These are phyloP conservation scores for Drosophila emarginata DNA, from an alignment of 2,888 invertebrate genomes.

Conservation along the genomic window DNA sequence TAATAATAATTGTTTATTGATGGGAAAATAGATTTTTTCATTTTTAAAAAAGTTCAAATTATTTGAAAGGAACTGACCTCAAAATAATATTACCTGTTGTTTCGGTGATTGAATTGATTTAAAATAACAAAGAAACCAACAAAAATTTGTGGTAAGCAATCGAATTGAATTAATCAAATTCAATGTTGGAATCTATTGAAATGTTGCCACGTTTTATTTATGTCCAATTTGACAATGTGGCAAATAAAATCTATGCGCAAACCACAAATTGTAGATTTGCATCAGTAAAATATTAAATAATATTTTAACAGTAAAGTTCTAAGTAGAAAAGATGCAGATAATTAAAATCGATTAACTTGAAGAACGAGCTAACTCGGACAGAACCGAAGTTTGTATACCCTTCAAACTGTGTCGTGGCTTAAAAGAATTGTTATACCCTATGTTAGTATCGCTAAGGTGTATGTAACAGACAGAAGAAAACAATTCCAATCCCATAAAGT, in stretches of 20 bases:
- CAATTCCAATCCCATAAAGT: too few relatives aligned
- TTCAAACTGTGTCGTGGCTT: too few relatives aligned
- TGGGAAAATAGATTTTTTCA: constrained; percentile 46
- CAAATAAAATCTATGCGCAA: neutral
- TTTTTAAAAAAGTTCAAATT: constrained; percentile 34
- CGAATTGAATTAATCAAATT: constrained; percentile 4
- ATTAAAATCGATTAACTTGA: too few relatives aligned
- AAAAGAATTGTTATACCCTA: too few relatives aligned
- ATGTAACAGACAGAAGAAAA: too few relatives aligned
- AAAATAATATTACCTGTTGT: constrained; percentile 24
- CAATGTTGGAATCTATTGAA: neutral
- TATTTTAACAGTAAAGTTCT: too few relatives aligned
- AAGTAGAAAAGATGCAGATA: too few relatives aligned
- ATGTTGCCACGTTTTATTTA: neutral
- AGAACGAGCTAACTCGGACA: too few relatives aligned
- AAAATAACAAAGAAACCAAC: neutral
- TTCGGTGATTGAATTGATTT: constrained; percentile 28
- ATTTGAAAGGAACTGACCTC: constrained; percentile 43
- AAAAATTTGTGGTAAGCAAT: neutral
- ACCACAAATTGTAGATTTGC: neutral
- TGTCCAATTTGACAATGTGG: neutral
- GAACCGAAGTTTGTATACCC: too few relatives aligned
- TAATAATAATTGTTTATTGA: constrained; percentile 59
- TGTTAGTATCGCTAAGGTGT: too few relatives aligned
- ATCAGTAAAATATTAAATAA: too few relatives aligned